A percentile compares a stretch with the other conserved stretches of the same genome.
These are phyloP conservation scores for Synanthedon formicaeformis DNA, from an alignment of 2,888 invertebrate genomes.

Conservation along the genomic window DNA sequence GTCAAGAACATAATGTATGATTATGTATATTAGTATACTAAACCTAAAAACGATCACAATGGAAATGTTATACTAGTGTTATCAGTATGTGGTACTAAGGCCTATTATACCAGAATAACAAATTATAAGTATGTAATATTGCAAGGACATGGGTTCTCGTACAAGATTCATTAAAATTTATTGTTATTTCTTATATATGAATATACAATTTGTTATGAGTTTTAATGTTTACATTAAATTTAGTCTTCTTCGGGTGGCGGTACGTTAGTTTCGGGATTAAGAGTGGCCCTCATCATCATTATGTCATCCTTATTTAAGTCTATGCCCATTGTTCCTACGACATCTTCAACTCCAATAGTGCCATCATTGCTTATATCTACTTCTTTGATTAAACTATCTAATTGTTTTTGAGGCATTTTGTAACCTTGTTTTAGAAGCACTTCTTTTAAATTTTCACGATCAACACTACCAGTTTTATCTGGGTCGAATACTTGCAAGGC, in stretches of 20 bases:
- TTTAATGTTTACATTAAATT: neutral
- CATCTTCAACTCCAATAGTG: constrained; percentile 51
- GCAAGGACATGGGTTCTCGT: too few relatives aligned
- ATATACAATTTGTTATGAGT: neutral
- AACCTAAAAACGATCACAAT: too few relatives aligned
- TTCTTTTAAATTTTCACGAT: constrained; percentile 43
- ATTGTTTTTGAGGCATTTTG: constrained; percentile 34
- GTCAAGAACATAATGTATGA: too few relatives aligned
- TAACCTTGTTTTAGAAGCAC: constrained; percentile 36
- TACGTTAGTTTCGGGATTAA: constrained; percentile 17
- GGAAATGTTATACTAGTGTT: too few relatives aligned
- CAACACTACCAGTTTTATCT: constrained; percentile 32
- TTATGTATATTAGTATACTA: too few relatives aligned
- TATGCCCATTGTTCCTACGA: constrained; percentile 55
- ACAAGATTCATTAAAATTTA: too few relatives aligned
- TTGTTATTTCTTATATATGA: too few relatives aligned
- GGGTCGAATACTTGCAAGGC: constrained; percentile 47
- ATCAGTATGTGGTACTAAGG: too few relatives aligned
- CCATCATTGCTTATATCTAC: constrained; percentile 56
- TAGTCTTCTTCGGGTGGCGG: neutral
- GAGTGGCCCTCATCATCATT: constrained; percentile 27
- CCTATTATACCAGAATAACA: too few relatives aligned
- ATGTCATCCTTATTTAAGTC: constrained; percentile 54
- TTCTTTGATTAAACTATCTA: constrained; percentile 52
- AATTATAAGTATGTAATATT: too few relatives aligned